Evolutionary conservation across 2,888 invertebrate genomes (phyloP).

Genomic region (Diplazon laetatorius): DNA sequence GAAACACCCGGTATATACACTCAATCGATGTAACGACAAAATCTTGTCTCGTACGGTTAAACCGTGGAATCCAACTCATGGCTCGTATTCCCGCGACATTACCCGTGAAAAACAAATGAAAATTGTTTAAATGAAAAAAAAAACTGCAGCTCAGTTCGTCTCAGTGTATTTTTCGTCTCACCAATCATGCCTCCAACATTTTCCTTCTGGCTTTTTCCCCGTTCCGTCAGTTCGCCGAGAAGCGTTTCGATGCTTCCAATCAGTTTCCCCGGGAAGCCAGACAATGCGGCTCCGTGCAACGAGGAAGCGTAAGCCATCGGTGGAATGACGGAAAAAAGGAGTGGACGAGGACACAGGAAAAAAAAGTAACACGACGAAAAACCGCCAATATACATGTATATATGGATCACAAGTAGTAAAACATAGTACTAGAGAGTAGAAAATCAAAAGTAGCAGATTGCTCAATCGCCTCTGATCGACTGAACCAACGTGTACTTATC

Average conservation of each 20-base stretch:
- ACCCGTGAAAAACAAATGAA: neutral
- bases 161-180: neutral
- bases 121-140: no score
- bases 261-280: constrained; percentile 27
- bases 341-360: neutral
- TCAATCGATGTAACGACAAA: neutral
- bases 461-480: constrained; percentile 1
- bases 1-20: no score
- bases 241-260: constrained; percentile 17
- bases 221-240: constrained; percentile 8
- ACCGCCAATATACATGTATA: neutral
- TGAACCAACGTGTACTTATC: no score
- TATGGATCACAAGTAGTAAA: constrained; percentile 9
- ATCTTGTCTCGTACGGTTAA: constrained; percentile 8
- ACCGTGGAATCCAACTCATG: constrained; percentile 21
- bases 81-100: neutral
- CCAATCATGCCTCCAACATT: neutral
- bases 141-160: neutral
- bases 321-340: constrained; percentile 14
- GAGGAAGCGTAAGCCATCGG: neutral
- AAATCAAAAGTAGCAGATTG: neutral
- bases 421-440: neutral
- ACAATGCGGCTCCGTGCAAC: constrained; percentile 19
- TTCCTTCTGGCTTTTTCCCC: neutral
- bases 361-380: constrained; percentile 1